phyloP scores from a whole-genome alignment of 1,140 invertebrate genomes.

The Drosophila tropicalis region DNA sequence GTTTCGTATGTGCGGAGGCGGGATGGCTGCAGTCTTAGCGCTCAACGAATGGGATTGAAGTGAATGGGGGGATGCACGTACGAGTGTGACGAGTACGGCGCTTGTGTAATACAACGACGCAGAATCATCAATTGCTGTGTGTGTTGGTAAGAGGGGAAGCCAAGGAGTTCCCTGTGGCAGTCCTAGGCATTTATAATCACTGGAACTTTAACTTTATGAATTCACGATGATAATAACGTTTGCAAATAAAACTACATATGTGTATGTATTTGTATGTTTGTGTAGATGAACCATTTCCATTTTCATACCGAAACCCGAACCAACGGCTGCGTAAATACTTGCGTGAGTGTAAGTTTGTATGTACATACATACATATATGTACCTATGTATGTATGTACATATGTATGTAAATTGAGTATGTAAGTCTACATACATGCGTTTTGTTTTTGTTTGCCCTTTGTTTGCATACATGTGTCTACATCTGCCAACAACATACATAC shows the following conservation, averaged over 20 bases:
- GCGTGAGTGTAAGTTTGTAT: conserved; percentile 2
- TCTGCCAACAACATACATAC: conserved; percentile 14
- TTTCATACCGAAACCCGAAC: conserved; percentile 2
- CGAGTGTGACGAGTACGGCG: neutral
- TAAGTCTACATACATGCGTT: conserved; percentile 11
- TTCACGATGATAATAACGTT: conserved; percentile 46
- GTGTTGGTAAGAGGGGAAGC: conserved; percentile 9
- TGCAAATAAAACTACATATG: conserved; percentile 27
- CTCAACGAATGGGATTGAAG: conserved; percentile 21
- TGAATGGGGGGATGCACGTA: conserved; percentile 33
- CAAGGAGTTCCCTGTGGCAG: conserved; percentile 1
- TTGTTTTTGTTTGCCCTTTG: conserved; percentile 19
- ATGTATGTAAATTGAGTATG: conserved; percentile 1
- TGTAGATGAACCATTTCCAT: conserved; percentile 10
- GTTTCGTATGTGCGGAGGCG: conserved; percentile 15
- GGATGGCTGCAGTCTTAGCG: conserved; percentile 20
- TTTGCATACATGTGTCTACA: conserved; percentile 24
- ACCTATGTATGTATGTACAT: conserved; percentile 14
- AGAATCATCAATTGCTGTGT: conserved; percentile 32
- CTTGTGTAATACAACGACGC: conserved; percentile 32
- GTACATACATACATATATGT: neutral
- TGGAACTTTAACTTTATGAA: conserved; percentile 61
- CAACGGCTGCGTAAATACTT: neutral
- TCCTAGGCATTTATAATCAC: conserved; percentile 48
- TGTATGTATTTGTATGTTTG: neutral